Evolutionary conservation across 2,113 vertebrate species (phyloP).

Genomic region (Chitala chitala): DNA sequence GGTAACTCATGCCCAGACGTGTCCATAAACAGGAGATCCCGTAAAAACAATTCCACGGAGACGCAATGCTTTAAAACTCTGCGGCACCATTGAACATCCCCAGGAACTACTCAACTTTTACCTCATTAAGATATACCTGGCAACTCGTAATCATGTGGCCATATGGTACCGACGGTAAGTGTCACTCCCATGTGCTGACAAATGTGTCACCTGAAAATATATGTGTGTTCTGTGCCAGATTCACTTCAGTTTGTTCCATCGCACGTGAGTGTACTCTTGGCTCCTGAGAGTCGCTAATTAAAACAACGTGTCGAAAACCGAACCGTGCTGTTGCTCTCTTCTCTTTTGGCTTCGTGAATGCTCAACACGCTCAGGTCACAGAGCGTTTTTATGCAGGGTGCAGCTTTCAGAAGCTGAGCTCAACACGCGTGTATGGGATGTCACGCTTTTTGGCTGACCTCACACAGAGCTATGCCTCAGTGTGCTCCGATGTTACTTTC

Average conservation of each 20-base stretch:
- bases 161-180: constrained; percentile 32
- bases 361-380: too few relatives aligned
- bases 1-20: not conserved
- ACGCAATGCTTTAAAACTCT: constrained; percentile 2
- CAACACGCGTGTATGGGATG: too few relatives aligned
- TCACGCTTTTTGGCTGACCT: too few relatives aligned
- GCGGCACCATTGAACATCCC: not conserved
- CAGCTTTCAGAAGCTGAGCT: too few relatives aligned
- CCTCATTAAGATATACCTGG: constrained; percentile 30
- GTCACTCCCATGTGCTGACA: constrained; percentile 16
- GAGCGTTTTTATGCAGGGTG: too few relatives aligned
- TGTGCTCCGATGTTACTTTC: too few relatives aligned
- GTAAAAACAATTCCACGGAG: constrained; percentile 6
- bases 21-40: not conserved
- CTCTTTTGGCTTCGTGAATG: too few relatives aligned
- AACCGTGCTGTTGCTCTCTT: too few relatives aligned
- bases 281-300: not conserved
- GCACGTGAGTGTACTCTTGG: not conserved
- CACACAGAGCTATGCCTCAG: too few relatives aligned
- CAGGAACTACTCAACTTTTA: constrained; percentile 24
- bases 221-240: not conserved
- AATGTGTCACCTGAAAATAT: constrained; percentile 17
- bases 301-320: too few relatives aligned
- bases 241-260: not conserved
- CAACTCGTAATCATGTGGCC: constrained; percentile 35